Conservation (phyloP, 1,140 invertebrate genomes). For the Marisa cornuarietis region DNA sequence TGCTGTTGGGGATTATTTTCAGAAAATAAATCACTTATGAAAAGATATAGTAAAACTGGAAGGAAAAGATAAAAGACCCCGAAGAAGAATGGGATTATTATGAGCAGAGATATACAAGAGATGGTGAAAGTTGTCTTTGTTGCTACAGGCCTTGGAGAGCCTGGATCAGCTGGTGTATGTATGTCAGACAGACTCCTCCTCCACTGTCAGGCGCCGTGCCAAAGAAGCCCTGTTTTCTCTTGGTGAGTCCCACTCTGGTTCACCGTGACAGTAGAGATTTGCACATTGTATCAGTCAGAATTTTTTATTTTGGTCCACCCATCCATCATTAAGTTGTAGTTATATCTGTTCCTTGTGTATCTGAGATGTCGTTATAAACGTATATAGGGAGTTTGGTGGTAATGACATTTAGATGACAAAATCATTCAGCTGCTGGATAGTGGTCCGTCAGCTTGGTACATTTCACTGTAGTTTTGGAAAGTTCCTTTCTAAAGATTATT, state of each 20-base stretch:
- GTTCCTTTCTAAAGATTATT: no score
- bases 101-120: background rate
- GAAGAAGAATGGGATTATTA: background rate
- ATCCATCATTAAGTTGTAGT: background rate
- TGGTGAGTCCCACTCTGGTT: constrained; percentile 44
- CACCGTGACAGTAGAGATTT: background rate
- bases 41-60: background rate
- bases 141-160: constrained; percentile 31
- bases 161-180: constrained; percentile 36
- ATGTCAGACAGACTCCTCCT: constrained; percentile 58
- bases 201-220: constrained; percentile 50
- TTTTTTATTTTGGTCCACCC: no score
- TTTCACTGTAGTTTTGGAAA: no score
- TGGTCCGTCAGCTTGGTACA: no score
- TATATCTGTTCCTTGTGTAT: background rate
- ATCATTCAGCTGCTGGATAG: no score
- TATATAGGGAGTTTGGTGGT: background rate
- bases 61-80: background rate
- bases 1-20: no score
- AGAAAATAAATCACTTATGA: background rate
- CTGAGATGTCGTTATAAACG: background rate
- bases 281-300: no score
- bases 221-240: constrained; percentile 61
- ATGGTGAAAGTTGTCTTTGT: constrained; percentile 3
- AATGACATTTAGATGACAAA: background rate